Percentiles rank a stretch among this genome's conserved stretches.
Conservation (phyloP, 2,797 vertebrate species). For the Sebastiscus albofasciatus region DNA sequence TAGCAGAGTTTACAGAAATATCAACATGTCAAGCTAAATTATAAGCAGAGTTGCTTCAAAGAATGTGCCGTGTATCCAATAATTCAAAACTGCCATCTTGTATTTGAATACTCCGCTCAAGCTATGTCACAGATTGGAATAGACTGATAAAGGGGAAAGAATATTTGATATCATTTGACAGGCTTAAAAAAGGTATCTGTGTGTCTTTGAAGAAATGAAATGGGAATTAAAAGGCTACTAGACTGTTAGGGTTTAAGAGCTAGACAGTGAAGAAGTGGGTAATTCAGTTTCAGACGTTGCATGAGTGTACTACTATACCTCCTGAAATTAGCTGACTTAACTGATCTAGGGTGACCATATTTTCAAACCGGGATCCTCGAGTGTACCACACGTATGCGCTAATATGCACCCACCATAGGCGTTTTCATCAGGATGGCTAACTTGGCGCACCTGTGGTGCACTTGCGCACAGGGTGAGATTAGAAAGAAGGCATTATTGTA, state of each 20-base stretch:
- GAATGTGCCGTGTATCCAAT: neutral
- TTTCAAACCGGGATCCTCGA: too few relatives aligned
- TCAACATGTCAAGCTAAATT: neutral
- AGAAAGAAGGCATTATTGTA: too few relatives aligned
- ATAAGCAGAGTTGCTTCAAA: neutral
- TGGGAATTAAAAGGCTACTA: too few relatives aligned
- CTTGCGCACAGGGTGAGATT: too few relatives aligned
- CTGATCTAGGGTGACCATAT: neutral
- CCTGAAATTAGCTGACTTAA: neutral
- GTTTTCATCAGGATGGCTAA: too few relatives aligned
- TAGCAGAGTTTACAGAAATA: neutral
- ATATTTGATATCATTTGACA: neutral
- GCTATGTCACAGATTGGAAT: neutral
- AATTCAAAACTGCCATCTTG: neutral
- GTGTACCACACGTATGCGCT: too few relatives aligned
- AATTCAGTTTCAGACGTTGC: neutral
- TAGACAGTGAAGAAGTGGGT: neutral
- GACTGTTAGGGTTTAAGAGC: neutral
- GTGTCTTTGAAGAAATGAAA: neutral
- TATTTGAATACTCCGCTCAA: neutral
- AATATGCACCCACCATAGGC: too few relatives aligned
- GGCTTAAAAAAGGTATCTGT: neutral
- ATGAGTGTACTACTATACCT: neutral
- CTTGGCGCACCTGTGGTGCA: too few relatives aligned
- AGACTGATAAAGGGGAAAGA: neutral